Percentiles rank a stretch among this genome's conserved stretches.
These are phyloP conservation scores for Hedya salicella DNA, from an alignment of 2,888 invertebrate genomes.

Conservation along the genomic window DNA sequence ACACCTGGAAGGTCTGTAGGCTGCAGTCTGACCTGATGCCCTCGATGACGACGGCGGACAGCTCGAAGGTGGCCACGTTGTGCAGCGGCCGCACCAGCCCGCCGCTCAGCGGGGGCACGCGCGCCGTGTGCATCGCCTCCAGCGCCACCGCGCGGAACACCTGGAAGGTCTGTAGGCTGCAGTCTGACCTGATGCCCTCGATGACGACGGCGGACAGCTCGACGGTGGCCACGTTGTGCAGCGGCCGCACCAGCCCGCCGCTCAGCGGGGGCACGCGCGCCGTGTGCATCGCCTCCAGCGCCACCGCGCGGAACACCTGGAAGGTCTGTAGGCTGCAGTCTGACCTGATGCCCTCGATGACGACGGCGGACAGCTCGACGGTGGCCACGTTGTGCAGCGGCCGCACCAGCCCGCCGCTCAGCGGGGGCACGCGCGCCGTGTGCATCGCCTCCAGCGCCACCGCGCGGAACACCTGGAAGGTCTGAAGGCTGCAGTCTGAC, in stretches of 20 bases:
- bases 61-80: constrained; percentile 96
- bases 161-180: too few species aligned
- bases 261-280: constrained; percentile 89
- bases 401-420: constrained; percentile 90
- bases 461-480: constrained; percentile 93
- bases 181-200: constrained; percentile 93
- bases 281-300: constrained; percentile 95
- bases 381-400: constrained; percentile 97
- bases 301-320: constrained; percentile 95
- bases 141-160: constrained; percentile 97
- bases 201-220: constrained; percentile 96
- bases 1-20: too few species aligned
- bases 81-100: constrained; percentile 92
- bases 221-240: constrained; percentile 96
- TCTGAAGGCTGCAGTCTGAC: too few species aligned
- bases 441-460: constrained; percentile 96
- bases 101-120: constrained; percentile 89
- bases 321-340: too few species aligned
- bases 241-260: constrained; percentile 92
- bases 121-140: constrained; percentile 94
- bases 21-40: constrained; percentile 92
- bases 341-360: constrained; percentile 96
- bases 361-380: constrained; percentile 94
- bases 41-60: constrained; percentile 97
- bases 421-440: constrained; percentile 89